These are phyloP conservation scores for Esox lucius DNA, from an alignment of 2,797 vertebrate species.

Conservation along the genomic window DNA sequence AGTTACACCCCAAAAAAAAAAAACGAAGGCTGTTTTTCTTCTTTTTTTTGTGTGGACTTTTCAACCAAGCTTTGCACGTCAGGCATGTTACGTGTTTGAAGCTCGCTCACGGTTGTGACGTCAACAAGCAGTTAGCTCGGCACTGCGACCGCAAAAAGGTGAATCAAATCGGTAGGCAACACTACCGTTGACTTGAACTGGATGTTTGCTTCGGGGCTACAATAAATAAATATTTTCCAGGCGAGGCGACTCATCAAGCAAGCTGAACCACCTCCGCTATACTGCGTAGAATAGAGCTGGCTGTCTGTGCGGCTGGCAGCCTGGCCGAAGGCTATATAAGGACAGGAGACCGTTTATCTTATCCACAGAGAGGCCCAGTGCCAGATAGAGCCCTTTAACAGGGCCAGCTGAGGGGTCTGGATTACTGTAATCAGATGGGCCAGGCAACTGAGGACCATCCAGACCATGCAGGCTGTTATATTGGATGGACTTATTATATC, in stretches of 20 bases:
- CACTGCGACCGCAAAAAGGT: not conserved
- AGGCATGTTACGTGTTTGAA: not conserved
- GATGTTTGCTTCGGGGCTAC: not conserved
- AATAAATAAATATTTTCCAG: not conserved
- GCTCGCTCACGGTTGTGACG: not conserved
- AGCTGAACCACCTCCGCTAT: not conserved
- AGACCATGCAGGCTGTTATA: not conserved
- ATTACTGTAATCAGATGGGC: conserved; percentile 4
- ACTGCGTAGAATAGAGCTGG: not conserved
- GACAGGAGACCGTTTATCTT: conserved; percentile 8
- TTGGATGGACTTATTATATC: not conserved
- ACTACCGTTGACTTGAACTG: not conserved
- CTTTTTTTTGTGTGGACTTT: not conserved
- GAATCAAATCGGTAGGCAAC: not conserved
- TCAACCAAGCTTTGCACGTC: not conserved
- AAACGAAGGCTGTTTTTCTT: too few relatives aligned
- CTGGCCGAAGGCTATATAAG: conserved; percentile 14
- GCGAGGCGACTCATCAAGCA: not conserved
- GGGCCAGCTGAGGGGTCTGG: conserved; percentile 8
- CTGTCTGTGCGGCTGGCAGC: not conserved
- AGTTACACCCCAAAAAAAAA: not conserved
- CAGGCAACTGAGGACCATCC: not conserved
- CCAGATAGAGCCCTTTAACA: not conserved
- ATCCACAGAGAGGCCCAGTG: conserved; percentile 7
- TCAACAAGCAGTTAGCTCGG: not conserved